phyloP scores from a whole-genome alignment of 2,113 vertebrate genomes.

The Candoia aspera region DNA sequence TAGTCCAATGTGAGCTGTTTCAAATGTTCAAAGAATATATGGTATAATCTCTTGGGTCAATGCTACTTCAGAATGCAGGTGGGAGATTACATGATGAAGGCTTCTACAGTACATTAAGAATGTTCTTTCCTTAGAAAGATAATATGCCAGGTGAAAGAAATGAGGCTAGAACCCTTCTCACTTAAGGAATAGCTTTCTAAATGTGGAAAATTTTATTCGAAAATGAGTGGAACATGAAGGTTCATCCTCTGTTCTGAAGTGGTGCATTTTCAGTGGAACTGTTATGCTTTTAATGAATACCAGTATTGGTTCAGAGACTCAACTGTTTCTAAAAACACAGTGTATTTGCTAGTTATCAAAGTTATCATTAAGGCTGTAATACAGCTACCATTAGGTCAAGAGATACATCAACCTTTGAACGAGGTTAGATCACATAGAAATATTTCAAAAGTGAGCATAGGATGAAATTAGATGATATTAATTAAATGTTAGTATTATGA shows the following conservation, averaged over 20 bases:
- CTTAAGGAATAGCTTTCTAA: background rate
- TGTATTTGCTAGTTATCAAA: background rate
- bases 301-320: background rate
- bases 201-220: background rate
- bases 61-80: background rate
- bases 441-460: background rate
- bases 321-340: background rate
- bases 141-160: background rate
- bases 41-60: background rate
- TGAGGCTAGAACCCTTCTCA: background rate
- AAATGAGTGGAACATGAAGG: background rate
- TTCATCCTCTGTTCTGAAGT: background rate
- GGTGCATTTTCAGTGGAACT: background rate
- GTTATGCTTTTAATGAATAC: background rate
- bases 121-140: background rate
- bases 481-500: background rate
- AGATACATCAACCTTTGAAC: too few species aligned
- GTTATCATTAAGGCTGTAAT: background rate
- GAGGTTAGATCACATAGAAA: background rate
- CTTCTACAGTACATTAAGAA: background rate
- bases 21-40: slow-evolving; percentile 13
- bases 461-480: background rate
- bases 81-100: background rate
- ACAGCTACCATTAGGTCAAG: background rate
- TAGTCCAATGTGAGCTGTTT: background rate